Percentiles rank a stretch among this genome's conserved stretches.
phyloP scores from a whole-genome alignment of 2,888 invertebrate species.

The Trichacis sp. region DNA sequence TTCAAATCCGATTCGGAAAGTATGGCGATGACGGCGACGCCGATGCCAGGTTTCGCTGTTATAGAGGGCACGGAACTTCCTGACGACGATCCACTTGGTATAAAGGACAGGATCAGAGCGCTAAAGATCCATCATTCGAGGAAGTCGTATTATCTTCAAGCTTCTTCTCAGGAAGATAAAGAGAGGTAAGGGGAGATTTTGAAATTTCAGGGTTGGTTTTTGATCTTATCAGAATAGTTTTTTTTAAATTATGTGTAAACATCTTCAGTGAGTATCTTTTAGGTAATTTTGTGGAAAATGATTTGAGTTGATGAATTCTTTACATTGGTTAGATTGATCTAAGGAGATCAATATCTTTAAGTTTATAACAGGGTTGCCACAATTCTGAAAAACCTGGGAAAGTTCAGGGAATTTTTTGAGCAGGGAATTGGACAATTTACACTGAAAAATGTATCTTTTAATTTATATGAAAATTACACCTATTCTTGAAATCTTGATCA shows the following conservation, averaged over 20 bases:
- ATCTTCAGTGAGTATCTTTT: no score
- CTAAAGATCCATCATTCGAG: slow-evolving; percentile 70
- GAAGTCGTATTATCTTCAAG: slow-evolving; percentile 71
- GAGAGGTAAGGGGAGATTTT: slow-evolving; percentile 62
- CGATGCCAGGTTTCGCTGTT: slow-evolving; percentile 73
- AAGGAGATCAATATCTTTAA: no score
- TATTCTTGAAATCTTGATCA: no score
- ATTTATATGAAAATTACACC: no score
- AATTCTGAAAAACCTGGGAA: no score
- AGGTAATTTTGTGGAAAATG: slow-evolving; percentile 3
- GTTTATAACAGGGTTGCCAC: no score
- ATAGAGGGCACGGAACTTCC: slow-evolving; percentile 61
- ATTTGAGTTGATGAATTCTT: no score
- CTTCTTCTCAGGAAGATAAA: slow-evolving; percentile 68
- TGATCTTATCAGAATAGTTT: background rate
- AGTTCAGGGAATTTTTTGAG: no score
- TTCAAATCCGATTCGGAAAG: slow-evolving; percentile 70
- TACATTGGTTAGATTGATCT: no score
- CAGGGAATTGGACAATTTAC: no score
- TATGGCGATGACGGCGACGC: slow-evolving; percentile 73
- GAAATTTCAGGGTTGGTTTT: slow-evolving; percentile 3
- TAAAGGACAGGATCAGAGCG: slow-evolving; percentile 66
- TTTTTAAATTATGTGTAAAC: no score
- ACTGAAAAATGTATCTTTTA: no score
- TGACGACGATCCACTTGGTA: slow-evolving; percentile 62